phyloP scores from a whole-genome alignment of 2,797 vertebrate species.

The Epinephelus awoara region DNA sequence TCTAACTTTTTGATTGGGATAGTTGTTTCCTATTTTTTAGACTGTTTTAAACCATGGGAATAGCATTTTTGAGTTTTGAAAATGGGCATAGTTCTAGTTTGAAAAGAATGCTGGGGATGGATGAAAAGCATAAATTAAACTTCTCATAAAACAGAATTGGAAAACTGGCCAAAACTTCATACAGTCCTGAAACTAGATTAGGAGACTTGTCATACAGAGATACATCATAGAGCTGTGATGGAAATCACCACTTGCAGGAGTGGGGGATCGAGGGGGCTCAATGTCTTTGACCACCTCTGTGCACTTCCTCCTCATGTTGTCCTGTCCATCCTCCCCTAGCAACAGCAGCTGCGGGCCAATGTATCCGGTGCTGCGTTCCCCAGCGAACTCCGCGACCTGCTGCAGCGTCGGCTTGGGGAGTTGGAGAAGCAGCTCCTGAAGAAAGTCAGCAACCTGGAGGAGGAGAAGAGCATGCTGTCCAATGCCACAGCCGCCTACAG shows the following conservation, averaged over 20 bases:
- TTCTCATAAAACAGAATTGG: not conserved
- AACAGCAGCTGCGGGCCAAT: constrained; percentile 94
- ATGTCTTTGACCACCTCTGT: constrained; percentile 17
- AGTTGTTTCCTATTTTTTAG: no score
- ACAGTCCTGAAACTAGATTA: not conserved
- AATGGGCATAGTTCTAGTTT: no score
- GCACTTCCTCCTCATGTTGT: constrained; percentile 46
- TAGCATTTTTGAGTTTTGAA: no score
- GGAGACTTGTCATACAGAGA: not conserved
- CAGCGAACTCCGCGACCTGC: constrained; percentile 91
- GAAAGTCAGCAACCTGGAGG: constrained; percentile 95
- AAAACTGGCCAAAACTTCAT: not conserved
- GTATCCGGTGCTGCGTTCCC: constrained; percentile 89
- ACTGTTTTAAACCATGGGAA: no score
- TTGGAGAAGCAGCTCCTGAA: constrained; percentile 94
- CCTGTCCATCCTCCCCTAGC: constrained; percentile 50
- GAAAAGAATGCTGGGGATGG: no score
- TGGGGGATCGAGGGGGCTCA: not conserved
- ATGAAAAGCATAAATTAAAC: no score
- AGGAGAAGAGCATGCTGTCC: constrained; percentile 94
- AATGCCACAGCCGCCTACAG: constrained; percentile 95
- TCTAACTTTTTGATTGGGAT: no score
- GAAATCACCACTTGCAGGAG: not conserved
- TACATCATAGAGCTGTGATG: not conserved
- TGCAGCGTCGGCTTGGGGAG: constrained; percentile 93